Evolutionary conservation across 2,888 invertebrate species (phyloP).

Genomic region (Troides oblongomaculatus): DNA sequence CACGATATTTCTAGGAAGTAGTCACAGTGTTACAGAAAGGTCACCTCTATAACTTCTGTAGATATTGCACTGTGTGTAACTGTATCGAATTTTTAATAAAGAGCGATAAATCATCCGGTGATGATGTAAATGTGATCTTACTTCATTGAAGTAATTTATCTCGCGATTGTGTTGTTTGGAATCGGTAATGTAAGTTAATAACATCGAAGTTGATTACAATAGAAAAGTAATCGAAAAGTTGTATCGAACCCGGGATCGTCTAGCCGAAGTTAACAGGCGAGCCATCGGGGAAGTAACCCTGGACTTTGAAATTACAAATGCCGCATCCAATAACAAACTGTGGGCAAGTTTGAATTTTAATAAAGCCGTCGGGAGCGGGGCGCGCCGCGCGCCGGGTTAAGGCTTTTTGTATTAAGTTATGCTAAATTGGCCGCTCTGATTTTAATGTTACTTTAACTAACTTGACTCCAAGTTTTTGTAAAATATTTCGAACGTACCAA

Average conservation of each 20-base stretch:
- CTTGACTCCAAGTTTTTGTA: background rate
- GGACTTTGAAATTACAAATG: conserved; percentile 28
- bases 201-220: too few relatives aligned
- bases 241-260: background rate
- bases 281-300: conserved; percentile 9
- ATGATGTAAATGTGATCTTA: too few relatives aligned
- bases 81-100: background rate
- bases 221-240: background rate
- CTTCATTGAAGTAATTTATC: background rate
- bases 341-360: conserved; percentile 33
- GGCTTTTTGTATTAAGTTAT: conserved; percentile 44
- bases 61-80: background rate
- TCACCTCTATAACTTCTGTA: too few relatives aligned
- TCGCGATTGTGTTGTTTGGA: background rate
- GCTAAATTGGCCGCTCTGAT: conserved; percentile 39
- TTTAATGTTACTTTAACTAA: conserved; percentile 31
- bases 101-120: background rate
- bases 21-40: too few relatives aligned
- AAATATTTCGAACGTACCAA: conserved; percentile 10
- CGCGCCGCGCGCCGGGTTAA: conserved; percentile 33
- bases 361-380: conserved; percentile 31
- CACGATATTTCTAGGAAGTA: too few relatives aligned
- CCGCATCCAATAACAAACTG: conserved; percentile 31
- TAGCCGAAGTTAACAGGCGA: conserved; percentile 16
- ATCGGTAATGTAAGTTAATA: background rate